Evolutionary conservation across 2,113 vertebrate species (phyloP).

Genomic region (Oryzias woworae): DNA sequence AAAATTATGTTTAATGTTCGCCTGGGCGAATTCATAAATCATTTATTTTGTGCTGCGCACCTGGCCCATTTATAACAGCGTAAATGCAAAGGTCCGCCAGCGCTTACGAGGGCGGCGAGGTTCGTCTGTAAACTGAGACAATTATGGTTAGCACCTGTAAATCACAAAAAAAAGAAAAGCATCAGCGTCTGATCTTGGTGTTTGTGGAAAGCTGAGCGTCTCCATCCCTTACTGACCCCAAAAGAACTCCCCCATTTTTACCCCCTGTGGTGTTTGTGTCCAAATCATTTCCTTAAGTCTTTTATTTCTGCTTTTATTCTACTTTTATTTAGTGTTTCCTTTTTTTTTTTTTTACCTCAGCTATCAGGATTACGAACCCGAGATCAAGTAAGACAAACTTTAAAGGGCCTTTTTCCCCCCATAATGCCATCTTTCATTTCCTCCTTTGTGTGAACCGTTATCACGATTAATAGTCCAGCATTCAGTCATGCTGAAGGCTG

Average conservation of each 20-base stretch:
- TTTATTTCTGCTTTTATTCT: constrained; percentile 67
- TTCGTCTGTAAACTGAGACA: constrained; percentile 37
- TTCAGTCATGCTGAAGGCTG: constrained; percentile 49
- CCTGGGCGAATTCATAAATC: constrained; percentile 76
- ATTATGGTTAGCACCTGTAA: constrained; percentile 44
- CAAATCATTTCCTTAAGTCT: constrained; percentile 25
- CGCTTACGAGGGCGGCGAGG: constrained; percentile 50
- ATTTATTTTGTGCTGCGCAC: constrained; percentile 68
- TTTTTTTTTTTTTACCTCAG: constrained; percentile 80
- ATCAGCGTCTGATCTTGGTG: constrained; percentile 12
- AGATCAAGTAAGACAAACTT: constrained; percentile 96
- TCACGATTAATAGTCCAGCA: constrained; percentile 45
- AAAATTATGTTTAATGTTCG: constrained; percentile 79
- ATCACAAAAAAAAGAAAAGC: constrained; percentile 36
- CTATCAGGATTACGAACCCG: constrained; percentile 95
- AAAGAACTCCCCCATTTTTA: constrained; percentile 16
- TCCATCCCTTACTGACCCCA: constrained; percentile 5
- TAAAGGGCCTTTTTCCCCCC: constrained; percentile 62
- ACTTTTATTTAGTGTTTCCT: constrained; percentile 71
- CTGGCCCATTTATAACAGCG: constrained; percentile 73
- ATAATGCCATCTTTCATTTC: constrained; percentile 70
- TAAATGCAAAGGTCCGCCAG: constrained; percentile 60
- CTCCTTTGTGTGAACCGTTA: constrained; percentile 77
- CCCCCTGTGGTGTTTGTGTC: constrained; percentile 25
- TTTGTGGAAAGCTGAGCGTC: constrained; percentile 12